Base-by-base conservation (phyloP, 1,140 invertebrate species). In the Bombus turneri region DNA sequence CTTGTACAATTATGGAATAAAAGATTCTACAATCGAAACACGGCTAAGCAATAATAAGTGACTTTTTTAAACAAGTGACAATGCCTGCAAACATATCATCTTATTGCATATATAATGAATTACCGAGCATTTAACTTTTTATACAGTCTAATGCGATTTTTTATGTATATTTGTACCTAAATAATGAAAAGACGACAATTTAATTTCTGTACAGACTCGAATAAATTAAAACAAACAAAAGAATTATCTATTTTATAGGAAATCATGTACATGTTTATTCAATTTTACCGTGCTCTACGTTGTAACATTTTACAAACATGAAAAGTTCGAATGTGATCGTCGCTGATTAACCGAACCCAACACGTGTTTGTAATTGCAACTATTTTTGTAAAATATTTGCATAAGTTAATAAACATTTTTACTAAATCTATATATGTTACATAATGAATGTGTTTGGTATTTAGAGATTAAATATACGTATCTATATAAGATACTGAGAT, bases 371-470 rank as follows among this genome's bases (percentile, higher is more conserved):
- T 82, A 64, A 81, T 82, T 83, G 86, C 68, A 76, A 80, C 72
- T 90, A 90, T 90, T 90, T 90, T 89, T 90, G 77, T 90, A 90
- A 81, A 76, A 74, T 81, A 71, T 87, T 81, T 85, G 53, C 78
- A 79, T 90, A 81, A 76, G 78, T 83, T 85, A 89, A 90, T 88
- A 89, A 86, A 74, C 18, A 10, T 82, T 86, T 85, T 77, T 83
- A 88, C 69, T 82, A 74, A 88, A 88, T 79, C 41, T 59, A 9
- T n/a, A 78, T 83, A 74, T 31, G 57, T 53, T 34, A 31, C 53
- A 31, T 31, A 39, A 28, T 59, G 37, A 73, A 82, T 66, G 22
- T 10, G 13, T 72, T n/a, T 69, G 10, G 53, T 80, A 13, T 41
- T 57, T n/a, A 34, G 8, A 15, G 18, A 74, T 25, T 0, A 25